These are phyloP conservation scores for Aelia acuminata DNA, from an alignment of 2,888 invertebrate species.

Conservation along the genomic window DNA sequence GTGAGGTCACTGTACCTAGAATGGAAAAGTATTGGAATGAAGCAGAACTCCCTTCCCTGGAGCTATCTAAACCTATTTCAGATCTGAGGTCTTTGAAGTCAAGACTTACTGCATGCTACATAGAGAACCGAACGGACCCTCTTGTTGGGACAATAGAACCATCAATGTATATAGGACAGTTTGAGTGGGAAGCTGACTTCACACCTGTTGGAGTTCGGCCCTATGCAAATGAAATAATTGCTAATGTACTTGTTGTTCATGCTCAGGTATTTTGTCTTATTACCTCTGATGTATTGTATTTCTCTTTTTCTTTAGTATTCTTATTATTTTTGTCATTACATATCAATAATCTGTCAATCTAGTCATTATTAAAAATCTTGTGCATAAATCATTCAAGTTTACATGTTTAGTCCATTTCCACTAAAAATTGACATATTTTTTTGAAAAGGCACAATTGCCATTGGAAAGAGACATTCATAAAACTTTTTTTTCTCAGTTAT, in stretches of 20 bases:
- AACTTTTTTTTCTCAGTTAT: too few species aligned
- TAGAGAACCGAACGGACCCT: conserved; percentile 93
- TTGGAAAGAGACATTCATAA: too few species aligned
- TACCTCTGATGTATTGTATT: too few species aligned
- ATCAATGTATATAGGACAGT: conserved; percentile 93
- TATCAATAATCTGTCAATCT: too few species aligned
- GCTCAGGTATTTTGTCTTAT: conserved; percentile 74
- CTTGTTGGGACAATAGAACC: conserved; percentile 96
- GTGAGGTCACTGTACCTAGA: conserved; percentile 80
- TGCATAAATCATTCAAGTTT: too few species aligned
- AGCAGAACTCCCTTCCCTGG: conserved; percentile 83
- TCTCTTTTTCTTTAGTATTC: too few species aligned
- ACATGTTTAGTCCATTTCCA: too few species aligned
- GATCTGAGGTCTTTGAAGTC: conserved; percentile 77
- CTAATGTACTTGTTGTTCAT: conserved; percentile 84
- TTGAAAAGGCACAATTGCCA: too few species aligned
- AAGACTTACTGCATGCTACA: conserved; percentile 74
- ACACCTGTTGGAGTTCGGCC: conserved; percentile 84
- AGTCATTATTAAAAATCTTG: too few species aligned
- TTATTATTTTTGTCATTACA: too few species aligned
- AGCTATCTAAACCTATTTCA: conserved; percentile 76
- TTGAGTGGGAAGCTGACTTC: conserved; percentile 86
- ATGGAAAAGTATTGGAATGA: conserved; percentile 79
- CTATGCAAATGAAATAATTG: conserved; percentile 90
- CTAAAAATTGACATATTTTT: too few species aligned